These are phyloP conservation scores for Noctilio leporinus DNA, from an alignment of 2,113 vertebrate genomes.

Conservation along the genomic window DNA sequence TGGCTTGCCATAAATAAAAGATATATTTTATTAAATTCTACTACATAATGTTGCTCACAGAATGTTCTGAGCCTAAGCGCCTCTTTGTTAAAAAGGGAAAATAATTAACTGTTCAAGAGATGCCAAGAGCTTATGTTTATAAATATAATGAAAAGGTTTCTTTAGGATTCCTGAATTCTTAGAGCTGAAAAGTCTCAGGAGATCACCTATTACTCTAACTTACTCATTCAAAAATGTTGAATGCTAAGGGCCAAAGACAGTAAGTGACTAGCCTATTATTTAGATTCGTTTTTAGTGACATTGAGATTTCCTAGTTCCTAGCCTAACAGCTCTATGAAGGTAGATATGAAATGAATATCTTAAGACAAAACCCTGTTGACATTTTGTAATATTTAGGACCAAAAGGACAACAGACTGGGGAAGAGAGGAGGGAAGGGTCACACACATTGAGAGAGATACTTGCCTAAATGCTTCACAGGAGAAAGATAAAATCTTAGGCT, in stretches of 20 bases:
- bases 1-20: not conserved
- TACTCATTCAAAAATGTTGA: not conserved
- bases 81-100: not conserved
- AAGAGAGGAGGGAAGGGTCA: not conserved
- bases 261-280: not conserved
- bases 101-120: not conserved
- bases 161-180: not conserved
- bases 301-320: not conserved
- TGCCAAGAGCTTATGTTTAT: not conserved
- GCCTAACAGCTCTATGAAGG: not conserved
- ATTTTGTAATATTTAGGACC: not conserved
- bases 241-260: not conserved
- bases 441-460: not conserved
- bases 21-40: not conserved
- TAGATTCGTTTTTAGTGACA: not conserved
- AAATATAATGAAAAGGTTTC: not conserved
- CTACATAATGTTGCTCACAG: not conserved
- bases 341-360: not conserved
- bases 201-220: not conserved
- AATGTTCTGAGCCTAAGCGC: not conserved
- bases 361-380: not conserved
- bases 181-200: not conserved
- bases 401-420: not conserved
- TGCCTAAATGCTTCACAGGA: not conserved
- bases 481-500: not conserved